Evolutionary conservation across 2,113 vertebrate genomes (phyloP), one percentile per base, ranked within the genome.

Genomic region (Crocuta crocuta): DNA sequence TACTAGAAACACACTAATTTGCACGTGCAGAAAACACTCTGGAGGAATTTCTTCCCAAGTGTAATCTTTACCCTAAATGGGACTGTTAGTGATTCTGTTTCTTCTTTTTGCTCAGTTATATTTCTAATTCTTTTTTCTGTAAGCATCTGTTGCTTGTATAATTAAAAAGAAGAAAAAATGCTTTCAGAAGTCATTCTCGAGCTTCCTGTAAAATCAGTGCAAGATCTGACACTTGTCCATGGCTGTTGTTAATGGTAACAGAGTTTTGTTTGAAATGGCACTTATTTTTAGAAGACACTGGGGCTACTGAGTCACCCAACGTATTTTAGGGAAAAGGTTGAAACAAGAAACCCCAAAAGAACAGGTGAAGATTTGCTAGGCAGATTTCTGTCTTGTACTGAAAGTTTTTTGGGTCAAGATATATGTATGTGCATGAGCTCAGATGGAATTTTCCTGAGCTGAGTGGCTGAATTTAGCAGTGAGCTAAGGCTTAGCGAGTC

Each of bases 391-490:
- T 96, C 78, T 87, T 94, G 23, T 50, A 83, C 94, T 61, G 5
- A 91, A 90, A 91, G 95, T 65, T 97, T 98, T 97, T 91, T 71
- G 90, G n/a, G 39, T 91, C 96, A 96, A 96, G 48, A 86, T 4
- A 96, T 58, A 88, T 97, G 95, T 85, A 89, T 45, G 81, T 61
- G 93, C 50, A 66, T 90, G 86, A 96, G 9, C 79, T 88, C 82
- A 96, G 89, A 89, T 82, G 89, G 97, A 97, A 97, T 88, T 91
- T 97, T 95, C 70, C 88, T 50, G 97, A 96, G 31, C 80, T 55
- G 82, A 93, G 83, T 8, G 83, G 94, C 95, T 98, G 98, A 96
- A 98, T 96, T 98, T 98, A 98, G 98, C 95, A 43, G 61, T 98
- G 98, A 98, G 97, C 94, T 98, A 96, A 98, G 95, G 94, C 73